A percentile compares a stretch with the other conserved stretches of the same genome.
Conservation (phyloP, 2,888 invertebrate species). For the Erynnis tages region DNA sequence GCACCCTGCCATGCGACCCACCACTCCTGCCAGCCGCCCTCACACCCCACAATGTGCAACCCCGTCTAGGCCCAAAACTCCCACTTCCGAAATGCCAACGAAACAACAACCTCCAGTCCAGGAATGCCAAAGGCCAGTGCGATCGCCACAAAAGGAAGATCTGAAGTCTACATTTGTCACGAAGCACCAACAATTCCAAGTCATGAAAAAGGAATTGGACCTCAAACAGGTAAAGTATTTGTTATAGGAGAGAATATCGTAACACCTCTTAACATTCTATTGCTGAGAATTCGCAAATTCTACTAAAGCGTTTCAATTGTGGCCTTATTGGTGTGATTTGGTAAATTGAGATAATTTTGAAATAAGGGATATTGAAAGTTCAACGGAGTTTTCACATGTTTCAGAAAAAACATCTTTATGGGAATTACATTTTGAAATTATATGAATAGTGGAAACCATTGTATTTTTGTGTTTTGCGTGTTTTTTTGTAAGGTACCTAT, state of each 20-base stretch:
- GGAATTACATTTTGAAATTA: too few species aligned
- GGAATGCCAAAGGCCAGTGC: conserved; percentile 27
- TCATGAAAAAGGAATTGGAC: conserved; percentile 71
- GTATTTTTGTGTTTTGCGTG: too few species aligned
- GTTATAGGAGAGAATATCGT: not conserved
- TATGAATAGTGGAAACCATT: too few species aligned
- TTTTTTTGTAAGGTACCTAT: too few species aligned
- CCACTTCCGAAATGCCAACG: conserved; percentile 23
- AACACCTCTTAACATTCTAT: not conserved
- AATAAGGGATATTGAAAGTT: too few species aligned
- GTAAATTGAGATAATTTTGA: too few species aligned
- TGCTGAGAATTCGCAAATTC: too few species aligned
- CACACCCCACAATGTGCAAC: conserved; percentile 47
- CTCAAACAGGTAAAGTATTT: conserved; percentile 60
- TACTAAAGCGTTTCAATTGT: too few species aligned
- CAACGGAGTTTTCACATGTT: too few species aligned
- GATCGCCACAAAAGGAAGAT: conserved; percentile 47
- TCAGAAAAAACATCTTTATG: too few species aligned
- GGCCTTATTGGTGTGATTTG: too few species aligned
- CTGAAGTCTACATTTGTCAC: conserved; percentile 46
- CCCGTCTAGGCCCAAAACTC: conserved; percentile 43
- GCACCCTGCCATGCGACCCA: conserved; percentile 37
- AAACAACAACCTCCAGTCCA: conserved; percentile 25
- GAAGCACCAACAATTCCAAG: conserved; percentile 58
- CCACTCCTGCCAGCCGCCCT: conserved; percentile 50